Percentiles rank a stretch among this genome's conserved stretches.
Evolutionary conservation across 2,797 vertebrate species (phyloP).

Genomic region (Florisuga fusca): DNA sequence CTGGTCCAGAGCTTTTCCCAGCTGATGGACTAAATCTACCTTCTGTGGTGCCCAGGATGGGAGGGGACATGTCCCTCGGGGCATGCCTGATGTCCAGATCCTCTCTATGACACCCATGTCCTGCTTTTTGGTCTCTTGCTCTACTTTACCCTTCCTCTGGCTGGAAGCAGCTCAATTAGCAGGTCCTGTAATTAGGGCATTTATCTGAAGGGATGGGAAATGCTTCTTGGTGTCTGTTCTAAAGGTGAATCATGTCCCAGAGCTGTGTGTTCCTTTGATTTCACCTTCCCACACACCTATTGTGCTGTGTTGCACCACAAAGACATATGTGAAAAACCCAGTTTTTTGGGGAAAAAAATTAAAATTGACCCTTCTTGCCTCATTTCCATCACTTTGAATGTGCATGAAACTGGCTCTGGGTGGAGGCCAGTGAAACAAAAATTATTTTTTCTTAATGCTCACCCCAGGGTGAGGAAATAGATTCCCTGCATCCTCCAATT

Average conservation of each 20-base stretch:
- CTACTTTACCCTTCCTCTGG: not conserved
- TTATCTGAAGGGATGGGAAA: not conserved
- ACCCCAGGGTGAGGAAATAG: not conserved
- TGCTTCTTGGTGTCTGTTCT: accelerated
- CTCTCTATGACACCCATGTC: accelerated
- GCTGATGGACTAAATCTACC: not conserved
- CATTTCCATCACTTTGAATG: not conserved
- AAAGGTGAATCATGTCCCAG: accelerated
- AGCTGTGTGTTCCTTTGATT: accelerated
- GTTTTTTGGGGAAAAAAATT: accelerated
- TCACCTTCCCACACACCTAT: accelerated
- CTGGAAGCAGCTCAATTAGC: not conserved
- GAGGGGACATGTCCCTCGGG: not conserved
- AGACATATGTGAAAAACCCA: accelerated
- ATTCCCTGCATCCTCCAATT: accelerated
- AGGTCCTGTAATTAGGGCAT: not conserved
- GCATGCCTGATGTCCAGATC: not conserved
- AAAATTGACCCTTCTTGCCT: accelerated
- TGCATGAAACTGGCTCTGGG: not conserved
- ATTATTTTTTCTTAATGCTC: accelerated
- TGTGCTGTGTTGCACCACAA: not conserved
- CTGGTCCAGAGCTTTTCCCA: not conserved
- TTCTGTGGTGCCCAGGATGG: accelerated
- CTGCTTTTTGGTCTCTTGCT: not conserved
- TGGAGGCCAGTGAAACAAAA: not conserved